phyloP scores from a whole-genome alignment of 2,113 vertebrate species.

The Machaerirhynchus nigripectus region DNA sequence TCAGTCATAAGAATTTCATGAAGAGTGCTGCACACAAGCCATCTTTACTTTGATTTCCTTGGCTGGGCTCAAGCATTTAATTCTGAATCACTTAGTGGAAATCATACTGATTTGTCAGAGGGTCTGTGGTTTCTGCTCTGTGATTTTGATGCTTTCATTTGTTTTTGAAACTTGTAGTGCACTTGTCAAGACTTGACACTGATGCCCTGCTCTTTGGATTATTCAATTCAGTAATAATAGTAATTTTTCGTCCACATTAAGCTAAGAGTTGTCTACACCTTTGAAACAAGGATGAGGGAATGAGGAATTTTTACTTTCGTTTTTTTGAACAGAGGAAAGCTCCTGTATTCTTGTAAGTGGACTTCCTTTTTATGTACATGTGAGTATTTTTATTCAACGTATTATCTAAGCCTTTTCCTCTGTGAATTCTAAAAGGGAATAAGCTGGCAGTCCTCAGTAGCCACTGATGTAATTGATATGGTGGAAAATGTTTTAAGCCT shows the following conservation, averaged over 20 bases:
- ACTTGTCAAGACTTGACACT: not conserved
- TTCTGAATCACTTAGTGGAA: not conserved
- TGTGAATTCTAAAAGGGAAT: not conserved
- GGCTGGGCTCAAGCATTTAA: not conserved
- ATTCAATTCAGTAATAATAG: not conserved
- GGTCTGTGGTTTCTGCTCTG: not conserved
- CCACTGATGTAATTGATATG: not conserved
- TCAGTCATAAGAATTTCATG: not conserved
- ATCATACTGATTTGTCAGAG: not conserved
- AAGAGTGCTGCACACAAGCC: not conserved
- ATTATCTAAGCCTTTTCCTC: not conserved
- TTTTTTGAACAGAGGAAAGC: not conserved
- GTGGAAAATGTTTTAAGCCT: not conserved
- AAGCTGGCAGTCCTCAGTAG: not conserved
- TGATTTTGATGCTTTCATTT: not conserved
- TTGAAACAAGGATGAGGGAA: not conserved
- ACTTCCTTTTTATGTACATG: not conserved
- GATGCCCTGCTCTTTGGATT: not conserved
- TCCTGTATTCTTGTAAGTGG: not conserved
- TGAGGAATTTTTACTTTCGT: not conserved
- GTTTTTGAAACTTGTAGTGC: not conserved
- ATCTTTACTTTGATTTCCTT: not conserved
- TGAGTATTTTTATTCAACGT: not conserved
- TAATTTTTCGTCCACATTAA: not conserved
- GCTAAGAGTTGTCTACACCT: not conserved